Evolutionary conservation across 2,888 invertebrate species (phyloP).

Genomic region (Apamea anceps): DNA sequence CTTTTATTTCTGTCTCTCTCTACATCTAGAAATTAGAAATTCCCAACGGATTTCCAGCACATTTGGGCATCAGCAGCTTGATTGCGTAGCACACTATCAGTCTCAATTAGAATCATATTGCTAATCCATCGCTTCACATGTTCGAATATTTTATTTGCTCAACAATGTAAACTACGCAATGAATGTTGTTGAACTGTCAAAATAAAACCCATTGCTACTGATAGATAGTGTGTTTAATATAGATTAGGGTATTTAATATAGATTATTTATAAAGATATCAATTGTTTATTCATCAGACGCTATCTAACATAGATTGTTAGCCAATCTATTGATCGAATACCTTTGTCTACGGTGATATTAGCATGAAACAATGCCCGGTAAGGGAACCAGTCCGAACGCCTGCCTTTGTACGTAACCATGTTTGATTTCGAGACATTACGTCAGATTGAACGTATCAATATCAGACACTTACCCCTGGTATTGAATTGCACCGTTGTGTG

Average conservation of each 20-base stretch:
- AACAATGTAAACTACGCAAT: no score
- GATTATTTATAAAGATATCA: not conserved
- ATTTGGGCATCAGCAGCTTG: no score
- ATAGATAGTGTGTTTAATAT: not conserved
- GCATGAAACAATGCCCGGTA: constrained; percentile 27
- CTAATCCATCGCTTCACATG: no score
- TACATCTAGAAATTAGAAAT: not conserved
- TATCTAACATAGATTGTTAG: not conserved
- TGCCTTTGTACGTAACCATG: constrained; percentile 22
- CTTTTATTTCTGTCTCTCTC: not conserved
- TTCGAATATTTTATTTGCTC: no score
- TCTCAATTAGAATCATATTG: no score
- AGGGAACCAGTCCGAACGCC: not conserved
- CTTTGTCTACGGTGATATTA: constrained; percentile 5
- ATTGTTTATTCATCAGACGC: constrained; percentile 7
- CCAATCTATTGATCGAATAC: constrained; percentile 33
- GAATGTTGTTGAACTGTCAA: no score
- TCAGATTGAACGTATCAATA: constrained; percentile 25
- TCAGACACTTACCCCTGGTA: constrained; percentile 10
- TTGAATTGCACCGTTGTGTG: constrained; percentile 5
- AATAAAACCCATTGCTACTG: no score
- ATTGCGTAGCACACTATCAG: no score
- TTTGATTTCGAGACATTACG: constrained; percentile 39
- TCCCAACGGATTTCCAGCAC: not conserved
- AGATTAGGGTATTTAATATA: not conserved